Evolutionary conservation across 2,797 vertebrate genomes (phyloP), one percentile per base, ranked within the genome.

Genomic region (Taeniopygia guttata): DNA sequence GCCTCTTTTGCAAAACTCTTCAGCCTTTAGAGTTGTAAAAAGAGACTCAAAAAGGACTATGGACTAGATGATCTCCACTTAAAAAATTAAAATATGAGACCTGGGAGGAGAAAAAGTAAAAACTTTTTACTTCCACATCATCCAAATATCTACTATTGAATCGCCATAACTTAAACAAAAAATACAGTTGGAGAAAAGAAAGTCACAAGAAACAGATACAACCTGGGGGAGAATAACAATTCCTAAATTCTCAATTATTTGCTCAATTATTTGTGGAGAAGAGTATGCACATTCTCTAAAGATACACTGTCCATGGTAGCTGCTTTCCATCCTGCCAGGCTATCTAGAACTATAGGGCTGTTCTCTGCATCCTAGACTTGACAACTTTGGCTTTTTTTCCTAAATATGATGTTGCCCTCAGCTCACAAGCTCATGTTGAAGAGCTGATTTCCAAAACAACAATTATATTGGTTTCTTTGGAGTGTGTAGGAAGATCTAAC

Each of bases 151-250:
- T 40, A 10, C 16, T 26, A 17, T 2, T 19, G 23, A 43, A 46
- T 48, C 0, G 0, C n/a, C 51, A 0, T 13, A 48, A 46, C 29
- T 43, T 67, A 51, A 51, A 38, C n/a, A 84, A 42, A 25, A 84
- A 56, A 81, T 15, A 29, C 8, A 60, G 19, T 0, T 48, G 42
- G 13, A 38, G 17, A 40, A 78, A 72, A 82, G 5, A 45, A 69
- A 49, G 14, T 45, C 14, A 51, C 0, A 42, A 19, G 40, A 80
- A 81, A 36, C 10, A 49, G 16, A 54, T 13, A n/a, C 2, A 84
- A 2, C 9, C 15, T n/a, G n/a, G 52, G 40, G 18, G 23, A 89
- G 63, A 70, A 80, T 0, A 7, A 3, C 25, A 42, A 5, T 17
- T 58, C 13, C 40, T 11, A 40, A 84, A 30, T 8, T 58, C 32